Conservation (phyloP, 2,113 vertebrate genomes). For the Oreocharis arfaki region DNA sequence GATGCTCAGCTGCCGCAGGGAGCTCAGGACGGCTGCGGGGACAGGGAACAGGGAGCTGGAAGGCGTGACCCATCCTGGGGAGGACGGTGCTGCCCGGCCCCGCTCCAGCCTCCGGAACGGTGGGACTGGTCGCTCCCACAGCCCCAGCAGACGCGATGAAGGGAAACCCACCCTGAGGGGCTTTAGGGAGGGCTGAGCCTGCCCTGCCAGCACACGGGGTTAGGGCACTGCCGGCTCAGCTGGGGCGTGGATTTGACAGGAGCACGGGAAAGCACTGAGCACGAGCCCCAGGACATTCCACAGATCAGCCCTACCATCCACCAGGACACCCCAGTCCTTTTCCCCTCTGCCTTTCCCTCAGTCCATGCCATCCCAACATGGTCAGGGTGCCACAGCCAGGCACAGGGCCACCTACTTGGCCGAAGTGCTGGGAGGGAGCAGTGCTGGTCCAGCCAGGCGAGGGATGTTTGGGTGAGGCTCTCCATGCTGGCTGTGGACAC, state of each 20-base stretch:
- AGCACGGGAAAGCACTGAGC: accelerated
- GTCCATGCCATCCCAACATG: not conserved
- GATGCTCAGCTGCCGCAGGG: slow-evolving; percentile 90
- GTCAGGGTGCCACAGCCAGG: not conserved
- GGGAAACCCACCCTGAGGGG: not conserved
- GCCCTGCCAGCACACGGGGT: accelerated
- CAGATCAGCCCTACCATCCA: accelerated
- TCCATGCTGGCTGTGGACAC: slow-evolving; percentile 90
- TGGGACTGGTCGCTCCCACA: not conserved
- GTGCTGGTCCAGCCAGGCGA: slow-evolving; percentile 94
- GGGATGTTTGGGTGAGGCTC: slow-evolving; percentile 85
- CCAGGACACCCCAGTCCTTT: accelerated
- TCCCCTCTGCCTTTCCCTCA: not conserved
- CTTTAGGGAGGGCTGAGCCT: not conserved
- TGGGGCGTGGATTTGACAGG: accelerated
- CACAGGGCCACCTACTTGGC: slow-evolving; percentile 79
- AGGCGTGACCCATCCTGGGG: not conserved
- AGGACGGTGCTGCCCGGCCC: not conserved
- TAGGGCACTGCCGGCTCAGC: not conserved
- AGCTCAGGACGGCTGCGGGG: slow-evolving; percentile 84
- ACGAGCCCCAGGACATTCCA: accelerated
- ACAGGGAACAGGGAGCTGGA: not conserved
- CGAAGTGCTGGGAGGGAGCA: slow-evolving; percentile 89
- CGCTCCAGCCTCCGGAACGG: accelerated
- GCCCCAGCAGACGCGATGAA: not conserved